Evolutionary conservation across 2,113 vertebrate species (phyloP), one percentile per base, ranked within the genome.

Genomic region (Halichoerus grypus): DNA sequence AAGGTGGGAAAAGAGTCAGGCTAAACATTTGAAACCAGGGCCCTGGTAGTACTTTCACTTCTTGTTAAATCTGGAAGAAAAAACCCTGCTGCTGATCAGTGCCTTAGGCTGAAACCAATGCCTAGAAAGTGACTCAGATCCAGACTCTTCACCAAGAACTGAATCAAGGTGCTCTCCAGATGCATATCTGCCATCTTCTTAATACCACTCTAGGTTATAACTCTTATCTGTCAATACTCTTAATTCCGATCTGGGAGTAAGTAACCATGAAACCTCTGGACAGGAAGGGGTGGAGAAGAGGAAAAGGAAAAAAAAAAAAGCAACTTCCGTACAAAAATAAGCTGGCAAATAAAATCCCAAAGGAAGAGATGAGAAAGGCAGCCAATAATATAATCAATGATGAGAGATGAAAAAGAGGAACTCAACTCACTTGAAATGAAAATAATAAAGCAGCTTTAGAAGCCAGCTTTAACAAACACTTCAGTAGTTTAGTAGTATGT

Each of bases 401-500:
- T 49, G 18, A 31, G 28, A 28, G 63, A 42, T 51, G 33, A 72
- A 86, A 72, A 63, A 74, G 65, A 82, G 36, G 26, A 61, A 76
- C 77, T 82, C 36, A 76, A 72, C 18, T 28, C 14, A 26, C 36
- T 67, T 67, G 65, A 67, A 76, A 82, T 59, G 74, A 65, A 81
- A 59, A 88, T 42, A 65, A 74, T 69, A 95, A 72, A 55, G 39
- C 16, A 53, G 24, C 11, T 76, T 81, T 94, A 88, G 65, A 96
- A 67, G 12, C 42, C 14, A 76, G 22, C 57, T 83, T 81, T 94
- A 39, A 61, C 49, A 42, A 72, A 26, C 4, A 18, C 5, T 51
- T 79, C 19, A 63, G 6, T 61, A 59, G 21, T 51, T 86, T 71
- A 61, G 33, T 33, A 71, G 26, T 87, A 42, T 33, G 65, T 15